These are phyloP conservation scores for Acanthis flammea DNA, from an alignment of 2,797 vertebrate species.

Conservation along the genomic window DNA sequence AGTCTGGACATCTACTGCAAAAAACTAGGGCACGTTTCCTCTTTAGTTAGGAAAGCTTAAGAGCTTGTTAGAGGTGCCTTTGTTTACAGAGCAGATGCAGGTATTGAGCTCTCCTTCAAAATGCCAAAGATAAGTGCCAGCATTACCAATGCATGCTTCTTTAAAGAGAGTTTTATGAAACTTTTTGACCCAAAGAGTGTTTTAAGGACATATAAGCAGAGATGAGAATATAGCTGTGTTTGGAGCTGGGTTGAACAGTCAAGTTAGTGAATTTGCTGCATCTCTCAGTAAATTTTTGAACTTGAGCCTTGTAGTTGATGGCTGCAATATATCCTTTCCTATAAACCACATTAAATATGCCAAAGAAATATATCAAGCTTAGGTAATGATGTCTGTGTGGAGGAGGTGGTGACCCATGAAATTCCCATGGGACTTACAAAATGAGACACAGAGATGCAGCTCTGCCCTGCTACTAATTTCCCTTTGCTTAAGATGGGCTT, in stretches of 20 bases:
- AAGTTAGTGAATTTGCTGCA: accelerated
- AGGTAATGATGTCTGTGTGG: neutral
- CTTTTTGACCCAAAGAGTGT: neutral
- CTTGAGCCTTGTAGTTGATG: neutral
- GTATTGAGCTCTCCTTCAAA: neutral
- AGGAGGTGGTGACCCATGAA: neutral
- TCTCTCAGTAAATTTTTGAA: neutral
- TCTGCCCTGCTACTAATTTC: neutral
- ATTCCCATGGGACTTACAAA: neutral
- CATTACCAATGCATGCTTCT: neutral
- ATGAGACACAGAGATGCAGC: neutral
- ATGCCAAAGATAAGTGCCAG: neutral
- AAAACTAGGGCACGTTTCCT: neutral
- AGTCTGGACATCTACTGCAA: neutral
- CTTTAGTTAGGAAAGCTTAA: neutral
- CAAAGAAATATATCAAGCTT: neutral
- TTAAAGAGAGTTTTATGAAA: neutral
- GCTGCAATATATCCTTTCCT: neutral
- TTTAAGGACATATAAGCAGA: neutral
- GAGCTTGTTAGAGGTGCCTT: neutral
- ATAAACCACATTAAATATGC: neutral
- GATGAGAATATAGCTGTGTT: accelerated
- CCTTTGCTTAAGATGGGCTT: neutral
- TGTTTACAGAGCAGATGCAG: neutral
- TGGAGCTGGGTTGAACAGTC: neutral